These are phyloP conservation scores for Dreissena rostriformis DNA, from an alignment of 1,140 invertebrate genomes.

Conservation along the genomic window DNA sequence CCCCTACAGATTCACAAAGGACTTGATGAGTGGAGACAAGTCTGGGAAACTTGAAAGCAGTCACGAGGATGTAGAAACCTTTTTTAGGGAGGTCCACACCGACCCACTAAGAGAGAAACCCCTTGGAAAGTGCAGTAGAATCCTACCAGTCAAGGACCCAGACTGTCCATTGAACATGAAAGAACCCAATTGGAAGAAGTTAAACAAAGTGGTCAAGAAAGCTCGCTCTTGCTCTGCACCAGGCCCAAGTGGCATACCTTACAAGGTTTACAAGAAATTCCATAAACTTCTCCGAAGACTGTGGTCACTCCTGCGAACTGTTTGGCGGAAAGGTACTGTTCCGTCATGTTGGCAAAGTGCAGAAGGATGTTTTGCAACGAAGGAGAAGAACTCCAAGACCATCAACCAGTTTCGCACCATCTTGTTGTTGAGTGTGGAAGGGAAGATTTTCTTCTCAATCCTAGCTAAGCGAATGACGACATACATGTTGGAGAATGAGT, in stretches of 20 bases:
- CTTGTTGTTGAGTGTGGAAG: slow-evolving; percentile 20
- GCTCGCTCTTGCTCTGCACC: slow-evolving; percentile 14
- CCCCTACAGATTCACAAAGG: too few relatives aligned
- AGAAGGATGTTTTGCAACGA: slow-evolving; percentile 3
- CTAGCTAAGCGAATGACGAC: slow-evolving; percentile 8
- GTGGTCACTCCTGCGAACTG: background rate
- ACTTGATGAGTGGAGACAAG: too few relatives aligned
- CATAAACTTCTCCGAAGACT: slow-evolving; percentile 1
- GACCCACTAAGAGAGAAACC: background rate
- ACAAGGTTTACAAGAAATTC: slow-evolving; percentile 51
- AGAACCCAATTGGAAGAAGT: background rate
- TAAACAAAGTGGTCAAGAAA: slow-evolving; percentile 16
- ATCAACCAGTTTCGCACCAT: slow-evolving; percentile 14
- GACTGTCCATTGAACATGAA: background rate
- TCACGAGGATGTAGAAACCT: too few relatives aligned
- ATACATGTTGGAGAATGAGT: too few relatives aligned
- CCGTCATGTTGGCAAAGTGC: slow-evolving; percentile 4
- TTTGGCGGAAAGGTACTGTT: slow-evolving; percentile 18
- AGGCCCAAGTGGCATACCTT: slow-evolving; percentile 22
- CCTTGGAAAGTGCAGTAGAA: slow-evolving; percentile 2
- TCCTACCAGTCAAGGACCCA: background rate
- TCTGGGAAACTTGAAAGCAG: too few relatives aligned
- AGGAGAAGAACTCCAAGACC: slow-evolving; percentile 16
- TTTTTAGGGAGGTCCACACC: background rate
- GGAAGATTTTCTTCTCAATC: slow-evolving; percentile 22